Evolutionary conservation across 92 coral and sea anemone genomes (phyloP), one percentile per base, ranked within the genome.

Genomic region (Umimayanthus kanabou): DNA sequence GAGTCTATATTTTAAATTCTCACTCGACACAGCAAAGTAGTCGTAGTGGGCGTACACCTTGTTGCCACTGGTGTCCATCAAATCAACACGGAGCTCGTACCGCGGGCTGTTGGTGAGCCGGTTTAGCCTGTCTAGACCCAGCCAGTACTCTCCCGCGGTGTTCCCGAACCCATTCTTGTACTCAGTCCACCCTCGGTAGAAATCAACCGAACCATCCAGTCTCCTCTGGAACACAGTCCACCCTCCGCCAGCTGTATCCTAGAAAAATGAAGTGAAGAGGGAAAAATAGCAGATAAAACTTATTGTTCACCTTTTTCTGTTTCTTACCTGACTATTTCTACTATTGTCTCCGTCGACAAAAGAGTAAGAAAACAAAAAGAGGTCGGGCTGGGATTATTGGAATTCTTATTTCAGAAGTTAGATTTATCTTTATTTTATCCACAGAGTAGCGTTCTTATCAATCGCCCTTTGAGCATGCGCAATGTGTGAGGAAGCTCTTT

Each of bases 21-120:
- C 88, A 73, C 70, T 47, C 5, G 80, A 45, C 57, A 85, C 88
- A 73, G 80, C 88, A 71, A 85, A 85, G 25, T 20, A 49, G 67
- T 57, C 70, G 39, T 85, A 85, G 15, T 45, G 26, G 40, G 88
- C 87, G 42, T 37, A 73, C 61, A 10, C 65, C 30, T 47, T 73
- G 81, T 85, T 85, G 23, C 80, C 80, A 57, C 69, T 28, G 1
- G 88, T 85, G 65, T 85, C 88, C 70, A 72, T 79, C 81, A 85
- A 26, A 57, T 85, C 88, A 70, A 85, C 78, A n/a, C 88, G 88
- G 65, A 85, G 88, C 67, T 72, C 20, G 39, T 39, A 45, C 39
- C 45, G 40, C 7, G 80, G 25, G 65, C 26, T 65, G 45, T 57
- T n/a, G 58, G 88, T 85, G 23, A 85, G 80, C 43, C 87, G 39